Evolutionary conservation across 2,888 invertebrate species (phyloP), one percentile per base, ranked within the genome.

Genomic region (Acronicta leporina): DNA sequence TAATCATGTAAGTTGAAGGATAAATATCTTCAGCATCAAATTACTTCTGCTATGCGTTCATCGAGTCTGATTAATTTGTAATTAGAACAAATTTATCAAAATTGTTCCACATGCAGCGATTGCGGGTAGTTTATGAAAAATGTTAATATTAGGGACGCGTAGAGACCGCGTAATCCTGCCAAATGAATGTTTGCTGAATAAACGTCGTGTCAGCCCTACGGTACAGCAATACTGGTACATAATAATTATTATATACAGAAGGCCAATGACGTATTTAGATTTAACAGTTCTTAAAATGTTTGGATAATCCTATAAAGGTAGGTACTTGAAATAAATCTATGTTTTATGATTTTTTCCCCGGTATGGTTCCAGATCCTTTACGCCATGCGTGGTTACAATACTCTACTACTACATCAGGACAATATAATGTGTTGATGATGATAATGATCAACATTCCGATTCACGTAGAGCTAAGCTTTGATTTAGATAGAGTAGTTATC

Each of bases 111-210:
- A 54, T 13, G 47, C 45, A 40, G 46, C 35, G 64, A 60, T 50
- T 57, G 52, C 43, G 43, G 4, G 20, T 20, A 20, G 20, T 20
- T 43, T 68, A 55, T 47, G 61, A 54, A 50, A 54, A 43, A 43
- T 27, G 30, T 51, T 20, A 44, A 27, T 46, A 38, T 27, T 25
- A 47, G 46, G 46, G 44, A 56, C 45, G 50, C 13, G 38, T 40
- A 41, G 48, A 42, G 59, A 53, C 51, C 61, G 53, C 54, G 52
- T 68, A 63, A 68, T 73, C 70, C 74, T 33, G 13, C 67, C 45
- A 67, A 55, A 75, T 75, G 58, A 76, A 69, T 75, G 61, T 75
- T 73, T 75, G 77, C 42, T 16, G 49, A 50, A 68, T 61, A 56
- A 62, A 67, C 68, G 61, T 38, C 42, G 53, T 13, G 14, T 16